Base-by-base conservation (phyloP, 2,888 invertebrate species). In the Tipula confusa region DNA sequence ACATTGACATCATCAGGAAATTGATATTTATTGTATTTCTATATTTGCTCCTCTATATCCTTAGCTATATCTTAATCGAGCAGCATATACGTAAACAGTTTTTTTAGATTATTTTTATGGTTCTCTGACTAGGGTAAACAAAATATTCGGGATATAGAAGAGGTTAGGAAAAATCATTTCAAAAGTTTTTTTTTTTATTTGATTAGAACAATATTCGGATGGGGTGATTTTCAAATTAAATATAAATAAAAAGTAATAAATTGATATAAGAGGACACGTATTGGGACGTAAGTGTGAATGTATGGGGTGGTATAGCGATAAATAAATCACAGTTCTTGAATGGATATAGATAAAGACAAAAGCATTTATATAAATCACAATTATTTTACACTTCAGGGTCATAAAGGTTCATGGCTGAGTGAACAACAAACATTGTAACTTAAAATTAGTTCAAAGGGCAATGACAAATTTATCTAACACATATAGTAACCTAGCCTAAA, bases 171-270 rank as follows among this genome's bases (percentile, higher is more conserved):
- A 24, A 64, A 64, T 24, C 18, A 64, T 64, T 64, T 64, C 64
- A 18, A 64, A n/a, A n/a, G n/a, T n/a, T n/a, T n/a, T n/a, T n/a
- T 64, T 64, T 64, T 64, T 64, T 64, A 64, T 64, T 64, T 64
- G 64, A 64, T 64, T 64, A 64, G 24, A 64, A 24, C 24, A 64
- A 64, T 64, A 24, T 24, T 24, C 15, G 43, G 43, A 6, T 64
- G 64, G 64, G 7, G 64, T 64, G 64, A 64, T 64, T 64, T 24
- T 24, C 13, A 64, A 64, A 64, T 64, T 64, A 64, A 64, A 64
- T 64, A 24, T 6, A 64, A 64, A 64, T 24, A 9, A 24, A 24
- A 64, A 64, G 24, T 24, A 9, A 24, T 11, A 64, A 15, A 43
- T 43, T 6, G n/a, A 43, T 9, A 36, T 36, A 43, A n/a, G 11